Percentiles rank a stretch among this genome's conserved stretches.
These are phyloP conservation scores for Enteromius afrohamiltoni DNA, from an alignment of 2,797 vertebrate species.

Conservation along the genomic window DNA sequence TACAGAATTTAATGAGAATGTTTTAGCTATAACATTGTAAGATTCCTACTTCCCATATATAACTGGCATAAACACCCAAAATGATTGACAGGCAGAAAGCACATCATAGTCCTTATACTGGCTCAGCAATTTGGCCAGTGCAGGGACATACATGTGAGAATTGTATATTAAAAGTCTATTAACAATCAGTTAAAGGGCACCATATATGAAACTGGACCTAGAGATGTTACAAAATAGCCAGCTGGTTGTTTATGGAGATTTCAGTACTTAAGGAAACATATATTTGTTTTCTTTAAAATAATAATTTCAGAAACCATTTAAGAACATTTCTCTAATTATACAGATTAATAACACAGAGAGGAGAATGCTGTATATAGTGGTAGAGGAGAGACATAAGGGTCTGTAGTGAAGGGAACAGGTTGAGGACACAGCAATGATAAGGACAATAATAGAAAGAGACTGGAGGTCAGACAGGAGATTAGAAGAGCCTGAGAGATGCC, in stretches of 20 bases:
- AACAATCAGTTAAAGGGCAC: neutral
- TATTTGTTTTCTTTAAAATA: neutral
- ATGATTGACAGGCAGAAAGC: neutral
- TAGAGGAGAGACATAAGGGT: conserved; percentile 6
- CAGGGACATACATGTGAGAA: neutral
- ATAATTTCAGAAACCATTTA: neutral
- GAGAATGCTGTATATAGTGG: neutral
- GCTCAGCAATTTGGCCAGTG: neutral
- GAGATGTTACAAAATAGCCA: neutral
- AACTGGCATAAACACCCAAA: neutral
- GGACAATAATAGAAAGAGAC: conserved; percentile 15
- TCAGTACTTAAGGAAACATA: neutral
- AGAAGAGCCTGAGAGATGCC: conserved; percentile 17
- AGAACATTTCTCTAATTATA: neutral
- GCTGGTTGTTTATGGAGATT: neutral
- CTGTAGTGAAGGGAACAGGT: conserved; percentile 20
- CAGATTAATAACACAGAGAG: neutral
- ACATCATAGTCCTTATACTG: neutral
- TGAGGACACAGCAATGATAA: conserved; percentile 11
- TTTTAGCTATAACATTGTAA: neutral
- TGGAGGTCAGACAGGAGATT: conserved; percentile 20
- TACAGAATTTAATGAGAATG: neutral
- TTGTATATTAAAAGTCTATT: neutral
- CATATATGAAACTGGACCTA: neutral
- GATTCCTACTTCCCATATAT: neutral